A percentile compares a stretch with the other conserved stretches of the same genome.
phyloP scores from a whole-genome alignment of 92 coral and sea anemone species.

The Epizoanthus stellaris region DNA sequence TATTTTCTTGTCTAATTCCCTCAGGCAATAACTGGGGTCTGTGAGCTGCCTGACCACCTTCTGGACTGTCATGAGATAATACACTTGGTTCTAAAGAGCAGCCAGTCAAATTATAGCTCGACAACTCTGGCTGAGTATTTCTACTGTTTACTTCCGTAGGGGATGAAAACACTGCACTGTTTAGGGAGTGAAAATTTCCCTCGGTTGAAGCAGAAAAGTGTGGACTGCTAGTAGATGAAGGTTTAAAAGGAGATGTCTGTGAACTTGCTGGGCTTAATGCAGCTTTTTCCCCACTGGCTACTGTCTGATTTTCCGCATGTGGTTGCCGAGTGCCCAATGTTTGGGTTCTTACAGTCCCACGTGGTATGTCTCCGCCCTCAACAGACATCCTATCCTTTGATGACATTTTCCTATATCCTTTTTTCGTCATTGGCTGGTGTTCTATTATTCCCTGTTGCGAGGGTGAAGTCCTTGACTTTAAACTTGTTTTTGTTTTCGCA shows the following conservation, averaged over 20 bases:
- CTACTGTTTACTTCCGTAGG: conserved; percentile 8
- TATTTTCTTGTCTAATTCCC: too few species aligned
- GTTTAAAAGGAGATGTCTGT: conserved; percentile 55
- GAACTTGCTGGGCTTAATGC: conserved; percentile 3
- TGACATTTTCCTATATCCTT: not conserved
- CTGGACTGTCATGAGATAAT: conserved; percentile 59
- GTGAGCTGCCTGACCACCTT: not conserved
- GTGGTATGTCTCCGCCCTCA: not conserved
- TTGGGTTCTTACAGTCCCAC: not conserved
- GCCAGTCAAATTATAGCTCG: conserved; percentile 45
- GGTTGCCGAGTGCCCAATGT: not conserved
- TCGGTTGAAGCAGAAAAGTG: conserved; percentile 54
- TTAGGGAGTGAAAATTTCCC: not conserved
- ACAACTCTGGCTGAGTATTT: conserved; percentile 31
- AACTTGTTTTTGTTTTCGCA: conserved; percentile 62
- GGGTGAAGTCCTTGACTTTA: conserved; percentile 33
- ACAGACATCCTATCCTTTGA: not conserved
- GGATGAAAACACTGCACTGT: conserved; percentile 15
- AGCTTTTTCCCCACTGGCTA: not conserved
- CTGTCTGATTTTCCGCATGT: not conserved
- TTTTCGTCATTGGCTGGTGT: not conserved
- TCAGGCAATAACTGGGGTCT: conserved; percentile 34
- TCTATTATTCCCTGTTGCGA: conserved; percentile 28
- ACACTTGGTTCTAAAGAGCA: conserved; percentile 55
- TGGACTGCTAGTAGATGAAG: conserved; percentile 86